Evolutionary conservation across 2,797 vertebrate genomes (phyloP), one percentile per base, ranked within the genome.

Genomic region (Nyctibius grandis): DNA sequence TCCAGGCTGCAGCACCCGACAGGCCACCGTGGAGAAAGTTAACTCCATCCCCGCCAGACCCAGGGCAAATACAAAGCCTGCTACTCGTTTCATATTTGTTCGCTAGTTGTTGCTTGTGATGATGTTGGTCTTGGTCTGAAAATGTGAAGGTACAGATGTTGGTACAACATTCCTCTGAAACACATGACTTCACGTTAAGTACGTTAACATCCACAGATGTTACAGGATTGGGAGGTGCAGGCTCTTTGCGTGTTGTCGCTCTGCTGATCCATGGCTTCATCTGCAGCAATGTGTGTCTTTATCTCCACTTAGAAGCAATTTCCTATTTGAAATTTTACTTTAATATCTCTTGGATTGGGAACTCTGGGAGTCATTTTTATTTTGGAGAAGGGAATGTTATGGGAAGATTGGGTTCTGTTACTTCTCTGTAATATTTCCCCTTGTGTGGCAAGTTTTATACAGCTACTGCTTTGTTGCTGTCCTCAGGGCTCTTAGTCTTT

Each of bases 121-220:
- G 14, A 53, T 33, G 40, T 63, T 64, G 31, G 25, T 44, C 42
- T 69, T 15, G 6, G 0, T n/a, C 12, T 53, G 82, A 42, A 87
- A 85, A 77, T 44, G 9, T 5, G 40, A 57, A 77, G 56, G 47
- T 59, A 12, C 8, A 57, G 59, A 7, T 9, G 1, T 47, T 23
- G 17, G 34, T 63, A 65, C 19, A 53, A 2, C 25, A 3, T 33
- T 63, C 45, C 29, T 65, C 42, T 72, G 61, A 72, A 91, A 56
- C 56, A 28, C 3, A 0, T 12, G 15, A 9, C 38, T 77, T 81
- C 31, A 3, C 0, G 0, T 51, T 16, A 28, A 47, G 15, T 26
- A 15, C 10, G 1, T 48, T 6, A 3, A 29, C 26, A 34, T 18
- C 42, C 74, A 51, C 69, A 57, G 38, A 28, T 38, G 15, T 19